phyloP scores from a whole-genome alignment of 2,113 vertebrate species.

The Mustelus asterias region DNA sequence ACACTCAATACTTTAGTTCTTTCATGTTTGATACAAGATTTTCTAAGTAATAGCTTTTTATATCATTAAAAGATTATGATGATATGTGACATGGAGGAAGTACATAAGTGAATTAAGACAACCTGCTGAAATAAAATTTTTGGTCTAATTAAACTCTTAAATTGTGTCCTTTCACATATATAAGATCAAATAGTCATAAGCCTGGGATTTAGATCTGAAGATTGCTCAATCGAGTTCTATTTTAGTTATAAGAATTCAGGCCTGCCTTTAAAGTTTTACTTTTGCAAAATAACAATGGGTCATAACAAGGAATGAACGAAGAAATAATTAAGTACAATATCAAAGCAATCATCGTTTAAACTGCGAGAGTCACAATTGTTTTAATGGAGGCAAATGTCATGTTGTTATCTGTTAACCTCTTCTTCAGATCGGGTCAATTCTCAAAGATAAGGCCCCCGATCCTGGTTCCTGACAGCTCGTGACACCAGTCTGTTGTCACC shows the following conservation, averaged over 20 bases:
- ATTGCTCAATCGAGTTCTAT: not conserved
- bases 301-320: not conserved
- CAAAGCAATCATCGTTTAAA: not conserved
- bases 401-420: not conserved
- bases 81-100: not conserved
- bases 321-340: not conserved
- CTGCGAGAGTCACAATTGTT: not conserved
- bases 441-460: not conserved
- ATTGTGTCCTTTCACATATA: not conserved
- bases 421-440: not conserved
- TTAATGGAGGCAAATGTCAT: not conserved
- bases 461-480: not conserved
- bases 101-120: not conserved
- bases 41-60: not conserved
- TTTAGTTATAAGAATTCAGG: not conserved
- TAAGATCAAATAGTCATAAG: not conserved
- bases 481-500: constrained; percentile 2
- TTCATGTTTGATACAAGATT: not conserved
- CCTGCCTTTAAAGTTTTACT: not conserved
- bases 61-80: not conserved
- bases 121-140: not conserved
- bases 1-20: not conserved
- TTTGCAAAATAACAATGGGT: not conserved
- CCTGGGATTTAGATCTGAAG: not conserved
- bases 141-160: not conserved